phyloP scores from a whole-genome alignment of 1,140 invertebrate species.

The Ceratoteleas bidentatus region DNA sequence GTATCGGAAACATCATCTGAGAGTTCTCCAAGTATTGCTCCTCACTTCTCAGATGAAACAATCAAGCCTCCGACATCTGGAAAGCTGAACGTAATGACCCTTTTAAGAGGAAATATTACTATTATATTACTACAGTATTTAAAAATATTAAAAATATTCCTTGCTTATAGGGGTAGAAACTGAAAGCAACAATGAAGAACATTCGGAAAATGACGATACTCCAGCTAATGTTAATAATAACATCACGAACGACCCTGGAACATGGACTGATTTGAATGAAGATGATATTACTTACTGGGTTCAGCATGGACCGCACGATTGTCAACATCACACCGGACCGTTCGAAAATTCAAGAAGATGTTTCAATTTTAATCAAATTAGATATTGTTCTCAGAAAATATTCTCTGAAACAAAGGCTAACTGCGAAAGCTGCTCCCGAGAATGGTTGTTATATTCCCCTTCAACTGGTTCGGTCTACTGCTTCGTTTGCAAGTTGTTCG shows the following conservation, averaged over 20 bases:
- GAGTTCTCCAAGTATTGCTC: not conserved
- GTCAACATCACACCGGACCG: conserved; percentile 6
- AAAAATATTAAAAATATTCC: too few species aligned
- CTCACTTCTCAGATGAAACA: not conserved
- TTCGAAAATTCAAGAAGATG: conserved; percentile 5
- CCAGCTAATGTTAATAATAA: not conserved
- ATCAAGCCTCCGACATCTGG: not conserved
- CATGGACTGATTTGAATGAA: not conserved
- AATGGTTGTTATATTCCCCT: conserved; percentile 18
- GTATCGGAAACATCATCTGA: conserved; percentile 1
- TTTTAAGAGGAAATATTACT: not conserved
- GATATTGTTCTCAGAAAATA: conserved; percentile 5
- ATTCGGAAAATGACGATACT: not conserved
- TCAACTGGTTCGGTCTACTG: conserved; percentile 7
- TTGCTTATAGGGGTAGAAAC: too few species aligned
- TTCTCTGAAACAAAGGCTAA: conserved; percentile 5
- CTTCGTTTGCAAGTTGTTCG: conserved; percentile 7
- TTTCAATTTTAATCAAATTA: conserved; percentile 16
- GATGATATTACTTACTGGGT: conserved; percentile 16
- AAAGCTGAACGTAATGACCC: not conserved
- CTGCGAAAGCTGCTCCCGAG: conserved; percentile 9
- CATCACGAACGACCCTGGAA: not conserved
- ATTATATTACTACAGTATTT: too few species aligned
- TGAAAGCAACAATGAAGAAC: not conserved
- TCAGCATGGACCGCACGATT: not conserved